Evolutionary conservation across 2,113 vertebrate species (phyloP), one percentile per base, ranked within the genome.

Genomic region (Archocentrus centrarchus): DNA sequence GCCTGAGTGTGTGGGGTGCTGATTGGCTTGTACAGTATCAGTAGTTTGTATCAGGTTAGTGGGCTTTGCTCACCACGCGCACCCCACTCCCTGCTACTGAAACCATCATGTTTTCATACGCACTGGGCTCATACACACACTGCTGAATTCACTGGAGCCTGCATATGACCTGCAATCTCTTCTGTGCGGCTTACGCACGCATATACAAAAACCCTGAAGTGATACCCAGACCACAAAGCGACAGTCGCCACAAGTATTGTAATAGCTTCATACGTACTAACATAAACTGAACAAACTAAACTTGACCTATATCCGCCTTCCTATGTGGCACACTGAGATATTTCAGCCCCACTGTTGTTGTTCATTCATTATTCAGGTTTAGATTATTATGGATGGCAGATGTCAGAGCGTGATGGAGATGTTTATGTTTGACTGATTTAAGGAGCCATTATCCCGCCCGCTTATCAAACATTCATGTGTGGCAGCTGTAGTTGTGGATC

Each of bases 381-480:
- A 94, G 96, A 97, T 97, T 97, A 97, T 97, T 96, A 96, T 90
- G 93, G 96, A 93, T 86, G 96, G 94, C 96, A 98, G 97, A 97
- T 98, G 98, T 97, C 96, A 97, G 96, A 97, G 97, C 96, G 97
- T 96, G 96, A 97, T 95, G 93, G 95, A 97, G 96, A 97, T 97
- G 96, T 98, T 98, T 96, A 96, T 97, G 95, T 97, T 96, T 96
- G 96, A 96, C 96, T 97, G 97, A 96, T 94, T 95, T 95, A 91
- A 92, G 95, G 95, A 94, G 93, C 96, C 97, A 97, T 97, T 97
- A 97, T 97, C 96, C 97, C 95, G 95, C 96, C 93, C 92, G 95
- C 83, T 92, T 92, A 98, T 99, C 95, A 98, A 98, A 98, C 96
- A 99, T 98, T 96, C 94, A 99, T 97, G 96, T 95, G 96, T 92